phyloP scores from a whole-genome alignment of 2,797 vertebrate species.

The Sphaeramia orbicularis region DNA sequence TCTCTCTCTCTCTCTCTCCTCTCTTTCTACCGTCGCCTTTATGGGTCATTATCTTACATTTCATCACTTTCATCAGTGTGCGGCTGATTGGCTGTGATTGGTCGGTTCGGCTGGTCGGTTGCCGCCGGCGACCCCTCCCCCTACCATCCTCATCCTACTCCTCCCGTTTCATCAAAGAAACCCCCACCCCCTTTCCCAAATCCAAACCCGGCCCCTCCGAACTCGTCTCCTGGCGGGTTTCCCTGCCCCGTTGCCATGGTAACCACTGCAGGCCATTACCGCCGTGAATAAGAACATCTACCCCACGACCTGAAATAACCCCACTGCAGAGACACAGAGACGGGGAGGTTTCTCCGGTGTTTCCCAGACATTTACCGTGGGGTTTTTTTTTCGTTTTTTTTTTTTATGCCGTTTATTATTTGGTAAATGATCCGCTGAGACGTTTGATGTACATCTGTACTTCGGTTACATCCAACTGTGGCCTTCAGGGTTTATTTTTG shows the following conservation, averaged over 20 bases:
- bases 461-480: too few species aligned
- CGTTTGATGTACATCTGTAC: too few species aligned
- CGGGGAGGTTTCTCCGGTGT: too few species aligned
- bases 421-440: too few species aligned
- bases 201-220: background rate
- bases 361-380: too few species aligned
- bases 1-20: constrained; percentile 11
- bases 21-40: too few species aligned
- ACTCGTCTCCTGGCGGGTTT: constrained; percentile 43
- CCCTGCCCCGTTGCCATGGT: constrained; percentile 60
- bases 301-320: constrained; percentile 62
- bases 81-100: constrained; percentile 41
- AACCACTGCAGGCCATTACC: constrained; percentile 62
- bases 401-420: too few species aligned
- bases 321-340: constrained; percentile 12
- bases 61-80: constrained; percentile 38
- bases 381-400: background rate
- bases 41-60: constrained; percentile 36
- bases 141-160: accelerated
- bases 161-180: background rate
- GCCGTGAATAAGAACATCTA: constrained; percentile 65
- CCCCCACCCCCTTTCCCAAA: background rate
- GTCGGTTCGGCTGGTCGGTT: constrained; percentile 13
- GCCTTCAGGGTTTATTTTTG: too few species aligned
- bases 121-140: constrained; percentile 14